phyloP scores from a whole-genome alignment of 2,888 invertebrate genomes.

The Pachymerium ferrugineum region DNA sequence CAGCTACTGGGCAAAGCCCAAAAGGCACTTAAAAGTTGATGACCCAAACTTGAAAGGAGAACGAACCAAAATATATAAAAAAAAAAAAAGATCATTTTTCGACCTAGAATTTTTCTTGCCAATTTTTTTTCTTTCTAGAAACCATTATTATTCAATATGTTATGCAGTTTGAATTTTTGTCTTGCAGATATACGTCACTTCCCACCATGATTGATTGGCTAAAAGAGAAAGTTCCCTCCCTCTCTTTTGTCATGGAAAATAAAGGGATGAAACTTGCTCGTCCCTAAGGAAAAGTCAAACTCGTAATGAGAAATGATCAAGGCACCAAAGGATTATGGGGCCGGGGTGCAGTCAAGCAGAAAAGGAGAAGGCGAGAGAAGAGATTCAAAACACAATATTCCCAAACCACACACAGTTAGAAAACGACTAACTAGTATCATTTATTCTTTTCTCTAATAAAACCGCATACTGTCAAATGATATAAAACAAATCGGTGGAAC shows the following conservation, averaged over 20 bases:
- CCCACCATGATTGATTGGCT: background rate
- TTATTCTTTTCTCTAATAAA: background rate
- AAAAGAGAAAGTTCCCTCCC: background rate
- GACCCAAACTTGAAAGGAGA: background rate
- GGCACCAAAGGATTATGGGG: slow-evolving; percentile 17
- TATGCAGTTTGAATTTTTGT: background rate
- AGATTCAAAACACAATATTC: slow-evolving; percentile 21
- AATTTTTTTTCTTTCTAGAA: too few relatives aligned
- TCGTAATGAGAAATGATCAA: slow-evolving; percentile 21
- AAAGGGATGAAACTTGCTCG: slow-evolving; percentile 20
- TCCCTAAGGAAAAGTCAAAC: slow-evolving; percentile 18
- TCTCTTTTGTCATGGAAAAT: slow-evolving; percentile 21
- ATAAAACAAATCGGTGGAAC: too few relatives aligned
- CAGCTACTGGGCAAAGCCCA: background rate
- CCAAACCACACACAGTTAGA: slow-evolving; percentile 6
- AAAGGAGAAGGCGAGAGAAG: slow-evolving; percentile 12
- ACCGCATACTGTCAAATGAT: slow-evolving; percentile 3
- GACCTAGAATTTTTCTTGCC: too few relatives aligned
- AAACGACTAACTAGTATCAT: slow-evolving; percentile 18
- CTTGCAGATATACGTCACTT: background rate
- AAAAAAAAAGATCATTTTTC: background rate
- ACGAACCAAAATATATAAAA: background rate
- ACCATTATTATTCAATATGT: too few relatives aligned
- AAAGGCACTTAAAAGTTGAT: background rate
- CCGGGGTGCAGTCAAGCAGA: background rate